Conservation (phyloP, 37 sponge, comb jelly and placozoan species). For the Eunapius fragilis region DNA sequence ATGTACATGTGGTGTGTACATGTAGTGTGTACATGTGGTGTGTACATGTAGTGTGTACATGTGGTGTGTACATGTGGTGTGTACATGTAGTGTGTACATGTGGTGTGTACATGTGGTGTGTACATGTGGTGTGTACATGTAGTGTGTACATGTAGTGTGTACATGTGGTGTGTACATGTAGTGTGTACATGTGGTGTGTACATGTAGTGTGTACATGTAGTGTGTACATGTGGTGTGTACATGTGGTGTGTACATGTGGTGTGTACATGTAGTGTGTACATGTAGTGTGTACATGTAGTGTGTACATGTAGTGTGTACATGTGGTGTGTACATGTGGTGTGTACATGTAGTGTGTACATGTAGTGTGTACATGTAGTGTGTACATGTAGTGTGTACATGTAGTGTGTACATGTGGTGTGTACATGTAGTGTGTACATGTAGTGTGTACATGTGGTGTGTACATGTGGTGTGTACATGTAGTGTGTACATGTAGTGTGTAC, state of each 20-base stretch:
- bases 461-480: not conserved
- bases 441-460: not conserved
- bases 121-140: no score
- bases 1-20: not conserved
- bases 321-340: no score
- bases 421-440: no score
- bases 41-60: no score
- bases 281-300: not conserved
- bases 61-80: not conserved
- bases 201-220: not conserved
- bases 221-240: not conserved
- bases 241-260: no score
- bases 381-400: not conserved
- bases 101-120: not conserved
- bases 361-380: not conserved
- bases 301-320: not conserved
- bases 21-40: not conserved
- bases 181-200: no score
- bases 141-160: not conserved
- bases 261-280: no score
- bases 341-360: not conserved
- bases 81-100: not conserved
- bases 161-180: not conserved
- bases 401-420: not conserved
- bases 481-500: not conserved